Conservation (phyloP, 2,888 invertebrate genomes). For the Cheilosia grossa region DNA sequence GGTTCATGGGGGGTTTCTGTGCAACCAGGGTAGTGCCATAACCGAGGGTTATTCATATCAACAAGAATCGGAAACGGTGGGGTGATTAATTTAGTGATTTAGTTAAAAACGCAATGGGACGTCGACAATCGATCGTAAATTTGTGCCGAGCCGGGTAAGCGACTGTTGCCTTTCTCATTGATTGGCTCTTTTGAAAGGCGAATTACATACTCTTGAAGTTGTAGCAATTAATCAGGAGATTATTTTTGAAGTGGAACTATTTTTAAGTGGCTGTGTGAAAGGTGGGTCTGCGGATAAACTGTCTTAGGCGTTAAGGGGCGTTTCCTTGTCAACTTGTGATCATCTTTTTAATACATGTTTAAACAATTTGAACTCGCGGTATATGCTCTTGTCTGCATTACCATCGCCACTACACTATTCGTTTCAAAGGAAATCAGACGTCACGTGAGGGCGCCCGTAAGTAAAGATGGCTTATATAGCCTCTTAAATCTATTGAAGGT, state of each 20-base stretch:
- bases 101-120: neutral
- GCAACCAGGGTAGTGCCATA: constrained; percentile 24
- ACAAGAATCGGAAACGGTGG: neutral
- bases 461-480: no score
- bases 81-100: neutral
- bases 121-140: constrained; percentile 28
- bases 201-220: constrained; percentile 35
- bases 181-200: constrained; percentile 45
- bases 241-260: neutral
- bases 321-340: no score
- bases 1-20: constrained; percentile 31
- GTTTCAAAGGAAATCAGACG: no score
- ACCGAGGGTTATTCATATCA: constrained; percentile 5
- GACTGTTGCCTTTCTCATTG: constrained; percentile 30
- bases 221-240: constrained; percentile 36
- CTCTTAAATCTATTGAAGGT: no score
- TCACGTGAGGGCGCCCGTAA: no score
- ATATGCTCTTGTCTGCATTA: no score
- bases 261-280: constrained; percentile 9
- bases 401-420: no score
- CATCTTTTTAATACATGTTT: no score
- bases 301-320: no score
- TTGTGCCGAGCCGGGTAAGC: constrained; percentile 14
- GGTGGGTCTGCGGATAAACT: no score
- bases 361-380: no score